These are phyloP conservation scores for Zosterops lateralis DNA, from an alignment of 2,113 vertebrate genomes.

Conservation along the genomic window DNA sequence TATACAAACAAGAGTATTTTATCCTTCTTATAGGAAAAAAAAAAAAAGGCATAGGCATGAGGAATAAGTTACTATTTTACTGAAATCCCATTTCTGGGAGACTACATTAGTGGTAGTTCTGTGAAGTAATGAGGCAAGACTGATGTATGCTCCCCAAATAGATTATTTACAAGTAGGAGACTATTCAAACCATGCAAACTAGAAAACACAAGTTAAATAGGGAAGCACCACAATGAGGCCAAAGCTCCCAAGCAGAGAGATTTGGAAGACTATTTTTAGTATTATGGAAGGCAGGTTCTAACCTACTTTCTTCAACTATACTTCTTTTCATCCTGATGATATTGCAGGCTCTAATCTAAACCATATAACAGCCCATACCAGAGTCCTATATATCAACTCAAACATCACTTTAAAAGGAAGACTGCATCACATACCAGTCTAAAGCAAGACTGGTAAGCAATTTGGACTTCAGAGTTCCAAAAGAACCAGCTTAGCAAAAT, in stretches of 20 bases:
- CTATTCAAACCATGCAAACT: constrained; percentile 36
- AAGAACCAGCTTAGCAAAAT: constrained; percentile 33
- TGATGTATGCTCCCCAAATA: constrained; percentile 45
- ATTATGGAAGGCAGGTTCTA: constrained; percentile 23
- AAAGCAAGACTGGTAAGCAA: background rate
- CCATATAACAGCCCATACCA: background rate
- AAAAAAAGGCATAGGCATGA: background rate
- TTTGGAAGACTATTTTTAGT: constrained; percentile 45
- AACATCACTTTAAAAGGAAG: background rate
- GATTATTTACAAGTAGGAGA: constrained; percentile 48
- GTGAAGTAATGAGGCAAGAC: background rate
- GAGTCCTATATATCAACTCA: background rate
- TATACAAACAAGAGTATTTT: background rate
- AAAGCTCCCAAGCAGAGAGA: constrained; percentile 13
- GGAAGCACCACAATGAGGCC: constrained; percentile 36
- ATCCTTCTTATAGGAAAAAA: background rate
- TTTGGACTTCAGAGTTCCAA: background rate
- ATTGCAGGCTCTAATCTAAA: background rate
- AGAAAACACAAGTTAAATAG: background rate
- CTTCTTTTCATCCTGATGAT: background rate
- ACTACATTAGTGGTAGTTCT: background rate
- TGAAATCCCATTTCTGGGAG: background rate
- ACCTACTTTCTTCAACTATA: constrained; percentile 13
- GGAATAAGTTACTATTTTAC: background rate
- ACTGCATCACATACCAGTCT: background rate